Evolutionary conservation across 2,797 vertebrate genomes (phyloP).

Genomic region (Sebastes minor): DNA sequence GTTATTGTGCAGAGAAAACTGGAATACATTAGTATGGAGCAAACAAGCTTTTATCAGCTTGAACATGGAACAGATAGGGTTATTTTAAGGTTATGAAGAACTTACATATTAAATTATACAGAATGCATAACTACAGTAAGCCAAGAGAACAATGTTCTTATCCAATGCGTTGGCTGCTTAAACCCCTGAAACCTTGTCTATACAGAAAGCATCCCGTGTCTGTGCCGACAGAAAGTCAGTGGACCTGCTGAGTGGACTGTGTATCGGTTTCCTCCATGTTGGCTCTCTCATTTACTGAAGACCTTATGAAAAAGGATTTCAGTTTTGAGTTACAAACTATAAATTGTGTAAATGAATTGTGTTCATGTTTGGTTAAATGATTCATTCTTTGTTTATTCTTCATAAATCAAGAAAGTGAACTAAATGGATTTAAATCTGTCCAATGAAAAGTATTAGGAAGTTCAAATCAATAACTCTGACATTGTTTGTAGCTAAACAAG

Average conservation of each 20-base stretch:
- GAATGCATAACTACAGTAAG: neutral
- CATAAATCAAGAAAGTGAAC: neutral
- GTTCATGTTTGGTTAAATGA: neutral
- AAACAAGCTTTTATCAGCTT: neutral
- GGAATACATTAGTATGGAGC: neutral
- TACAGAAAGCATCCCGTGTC: conserved; percentile 1
- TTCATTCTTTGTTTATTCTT: neutral
- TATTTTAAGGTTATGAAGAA: neutral
- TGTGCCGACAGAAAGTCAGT: conserved; percentile 31
- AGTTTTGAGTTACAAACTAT: neutral
- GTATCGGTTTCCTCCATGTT: neutral
- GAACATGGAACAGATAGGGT: neutral
- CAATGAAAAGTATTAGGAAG: neutral
- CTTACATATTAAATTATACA: neutral
- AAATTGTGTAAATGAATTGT: neutral
- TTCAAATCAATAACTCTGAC: neutral
- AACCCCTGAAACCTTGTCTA: conserved; percentile 14
- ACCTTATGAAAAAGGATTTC: neutral
- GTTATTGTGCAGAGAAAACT: neutral
- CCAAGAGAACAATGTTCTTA: neutral
- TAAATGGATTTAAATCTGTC: neutral
- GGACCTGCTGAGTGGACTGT: neutral
- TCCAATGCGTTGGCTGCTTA: conserved; percentile 18
- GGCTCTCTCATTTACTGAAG: neutral
- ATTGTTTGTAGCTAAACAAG: neutral